Evolutionary conservation across 2,797 vertebrate species (phyloP), one percentile per base, ranked within the genome.

Genomic region (Ciconia nigra): DNA sequence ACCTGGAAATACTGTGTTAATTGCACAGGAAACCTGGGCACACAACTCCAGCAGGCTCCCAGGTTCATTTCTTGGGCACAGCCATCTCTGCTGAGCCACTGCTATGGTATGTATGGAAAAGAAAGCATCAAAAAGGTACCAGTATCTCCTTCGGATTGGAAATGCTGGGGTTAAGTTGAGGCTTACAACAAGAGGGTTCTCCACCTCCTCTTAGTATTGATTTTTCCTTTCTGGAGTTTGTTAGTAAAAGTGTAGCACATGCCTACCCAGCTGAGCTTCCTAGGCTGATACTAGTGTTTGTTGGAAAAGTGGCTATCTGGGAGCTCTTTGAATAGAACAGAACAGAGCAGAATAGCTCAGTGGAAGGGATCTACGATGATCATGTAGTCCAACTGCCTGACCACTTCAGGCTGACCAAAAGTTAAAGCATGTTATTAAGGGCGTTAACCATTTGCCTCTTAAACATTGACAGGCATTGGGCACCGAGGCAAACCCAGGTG

Each of bases 161-260:
- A 66, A 46, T 44, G 12, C 7, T 47, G 7, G 5, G 19, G 2
- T 3, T 21, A 4, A 63, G 2, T 25, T 44, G 55, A n/a, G 6
- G 19, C 35, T 59, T 66, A 51, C 59, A 83, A 52, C 3, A 37
- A 58, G 10, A 58, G 1, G 4, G 3, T 46, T 59, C 22, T 7
- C 11, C 6, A 29, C 5, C 1, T 7, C 1, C 1, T 26, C 3
- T 21, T 42, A 7, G 7, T 41, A 47, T 46, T 59, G 55, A 14
- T 35, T 71, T 85, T 83, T 76, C 8, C 11, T 52, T 71, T 71
- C 29, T 57, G 54, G 76, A 76, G 5, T 57, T 47, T 63, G 3
- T 29, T 54, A 63, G 24, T 33, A 39, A 18, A 89, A 67, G 16
- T 51, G 18, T 49, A 74, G 39, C 44, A 55, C 22, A 24, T 14